Conservation (phyloP, 2,113 vertebrate species). For the Protobothrops mucrosquamatus region DNA sequence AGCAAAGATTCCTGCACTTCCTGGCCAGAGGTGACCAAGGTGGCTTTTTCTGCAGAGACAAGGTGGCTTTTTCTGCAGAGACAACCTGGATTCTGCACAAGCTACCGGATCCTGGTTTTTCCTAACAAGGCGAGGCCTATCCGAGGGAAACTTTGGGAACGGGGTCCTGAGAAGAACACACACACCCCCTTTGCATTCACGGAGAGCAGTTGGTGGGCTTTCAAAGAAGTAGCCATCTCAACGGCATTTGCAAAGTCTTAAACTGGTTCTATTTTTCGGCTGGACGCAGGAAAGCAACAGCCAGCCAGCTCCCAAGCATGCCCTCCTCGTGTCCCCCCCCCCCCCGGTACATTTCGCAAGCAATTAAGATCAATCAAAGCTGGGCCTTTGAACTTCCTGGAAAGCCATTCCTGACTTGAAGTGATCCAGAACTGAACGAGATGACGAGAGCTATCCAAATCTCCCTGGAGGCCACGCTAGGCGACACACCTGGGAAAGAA, state of each 20-base stretch:
- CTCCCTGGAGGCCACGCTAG: not conserved
- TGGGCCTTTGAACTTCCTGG: not conserved
- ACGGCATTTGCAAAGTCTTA: not conserved
- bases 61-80: too few species aligned
- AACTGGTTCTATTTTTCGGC: not conserved
- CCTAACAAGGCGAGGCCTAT: not conserved
- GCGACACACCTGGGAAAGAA: too few species aligned
- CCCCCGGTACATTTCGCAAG: not conserved
- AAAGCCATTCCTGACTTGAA: not conserved
- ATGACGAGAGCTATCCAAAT: not conserved
- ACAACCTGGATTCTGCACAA: not conserved
- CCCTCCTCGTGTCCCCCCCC: not conserved
- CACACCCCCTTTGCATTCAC: not conserved
- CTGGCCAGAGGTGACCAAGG: too few species aligned
- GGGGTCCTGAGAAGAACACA: not conserved
- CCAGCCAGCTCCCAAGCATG: not conserved
- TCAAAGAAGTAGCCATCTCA: not conserved
- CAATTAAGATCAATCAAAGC: not conserved
- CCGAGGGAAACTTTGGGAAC: not conserved
- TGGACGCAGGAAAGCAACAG: not conserved
- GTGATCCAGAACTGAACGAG: not conserved
- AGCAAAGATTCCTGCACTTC: too few species aligned
- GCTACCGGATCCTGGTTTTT: not conserved
- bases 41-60: too few species aligned
- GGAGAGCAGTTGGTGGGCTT: not conserved